Base-by-base conservation (phyloP, 2,797 vertebrate genomes). In the Diglossa cyanea region DNA sequence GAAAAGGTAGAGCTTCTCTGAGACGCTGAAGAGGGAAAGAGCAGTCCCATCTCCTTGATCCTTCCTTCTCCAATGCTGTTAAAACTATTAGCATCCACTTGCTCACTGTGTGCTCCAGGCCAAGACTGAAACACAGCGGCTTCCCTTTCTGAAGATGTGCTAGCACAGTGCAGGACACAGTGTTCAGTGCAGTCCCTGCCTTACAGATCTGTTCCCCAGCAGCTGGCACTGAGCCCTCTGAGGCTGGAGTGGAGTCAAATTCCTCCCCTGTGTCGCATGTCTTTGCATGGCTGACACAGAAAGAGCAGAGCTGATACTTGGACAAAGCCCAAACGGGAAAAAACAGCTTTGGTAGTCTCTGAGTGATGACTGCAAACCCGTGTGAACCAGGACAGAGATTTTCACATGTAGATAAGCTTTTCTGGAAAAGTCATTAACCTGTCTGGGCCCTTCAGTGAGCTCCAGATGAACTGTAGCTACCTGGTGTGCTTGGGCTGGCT, bases 321-420 rank as follows among this genome's bases (percentile, higher is more conserved):
- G 94, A 90, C 70, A 74, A 77, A 91, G 58, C 72, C 92, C 95
- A 96, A 63, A 86, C 9, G 4, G 96, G 94, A 93, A 96, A 86
- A 95, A 93, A 86, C 79, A 77, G 86, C 87, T 91, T 40, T 35
- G 71, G 86, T 72, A 92, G 57, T 42, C 50, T 57, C 80, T 72
- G 87, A 88, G 86, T 73, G 79, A 63, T 26, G 93, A 54, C 90
- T 76, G 4, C 12, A 60, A 67, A 62, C 30, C 70, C 23, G 47
- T 96, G 95, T 95, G 95, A 95, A 95, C 81, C 87, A 53, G 72
- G 85, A 72, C 11, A 0, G 87, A 96, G 94, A 94, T 97, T 95
- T 97, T 96, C 94, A 94, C 96, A 96, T 83, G 86, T 87, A 91
- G 88, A 93, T 94, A 93, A 91, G 28, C 78, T 91, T 77, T 72